phyloP scores from a whole-genome alignment of 2,888 invertebrate genomes.

The Clistopyga incitator region DNA sequence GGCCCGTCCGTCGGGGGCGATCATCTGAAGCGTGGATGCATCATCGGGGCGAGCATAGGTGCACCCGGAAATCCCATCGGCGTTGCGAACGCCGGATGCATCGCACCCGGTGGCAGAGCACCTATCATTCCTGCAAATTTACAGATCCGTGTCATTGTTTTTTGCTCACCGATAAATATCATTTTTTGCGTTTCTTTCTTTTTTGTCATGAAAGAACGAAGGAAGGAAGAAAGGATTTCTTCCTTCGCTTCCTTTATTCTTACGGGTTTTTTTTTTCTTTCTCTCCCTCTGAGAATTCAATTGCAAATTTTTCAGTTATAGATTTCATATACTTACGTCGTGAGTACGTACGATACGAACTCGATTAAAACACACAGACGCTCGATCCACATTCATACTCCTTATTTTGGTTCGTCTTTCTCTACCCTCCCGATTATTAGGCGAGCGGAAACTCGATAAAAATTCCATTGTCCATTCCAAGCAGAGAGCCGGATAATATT shows the following conservation, averaged over 20 bases:
- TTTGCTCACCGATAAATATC: constrained; percentile 1
- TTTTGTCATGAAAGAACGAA: constrained; percentile 1
- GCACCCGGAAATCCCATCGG: constrained; percentile 86
- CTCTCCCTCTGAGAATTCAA: neutral
- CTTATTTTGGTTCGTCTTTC: neutral
- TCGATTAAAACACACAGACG: constrained; percentile 41
- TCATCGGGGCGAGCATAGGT: constrained; percentile 87
- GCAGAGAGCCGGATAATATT: neutral
- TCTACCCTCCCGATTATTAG: constrained; percentile 11
- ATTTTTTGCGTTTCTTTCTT: neutral
- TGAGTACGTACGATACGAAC: constrained; percentile 60
- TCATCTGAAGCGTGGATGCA: constrained; percentile 96
- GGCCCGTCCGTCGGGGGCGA: constrained; percentile 87
- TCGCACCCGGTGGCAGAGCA: constrained; percentile 84
- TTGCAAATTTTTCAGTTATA: constrained; percentile 42
- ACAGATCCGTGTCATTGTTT: constrained; percentile 59
- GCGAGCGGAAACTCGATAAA: neutral
- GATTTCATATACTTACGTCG: constrained; percentile 74
- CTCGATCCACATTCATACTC: constrained; percentile 45
- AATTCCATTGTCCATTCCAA: neutral
- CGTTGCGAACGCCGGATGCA: constrained; percentile 85
- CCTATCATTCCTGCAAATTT: constrained; percentile 84
- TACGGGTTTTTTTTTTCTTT: neutral
- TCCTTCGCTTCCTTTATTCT: constrained; percentile 4
- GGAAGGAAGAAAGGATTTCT: constrained; percentile 3